A percentile compares a stretch with the other conserved stretches of the same genome.
Conservation (phyloP, 2,888 invertebrate species). For the Steinernema hermaphroditum region DNA sequence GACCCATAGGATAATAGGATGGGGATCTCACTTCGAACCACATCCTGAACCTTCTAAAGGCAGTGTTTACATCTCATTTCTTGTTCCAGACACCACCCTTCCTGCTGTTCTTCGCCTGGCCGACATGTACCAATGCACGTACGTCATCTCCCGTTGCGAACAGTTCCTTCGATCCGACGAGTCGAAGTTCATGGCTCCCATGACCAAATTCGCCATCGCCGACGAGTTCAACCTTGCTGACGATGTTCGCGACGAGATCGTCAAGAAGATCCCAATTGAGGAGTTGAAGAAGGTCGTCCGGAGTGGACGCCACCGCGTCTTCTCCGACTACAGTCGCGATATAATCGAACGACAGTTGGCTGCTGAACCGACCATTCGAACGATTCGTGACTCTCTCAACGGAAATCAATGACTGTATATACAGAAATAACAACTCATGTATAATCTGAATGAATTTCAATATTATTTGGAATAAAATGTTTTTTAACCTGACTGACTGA, state of each 20-base stretch:
- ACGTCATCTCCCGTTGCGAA: slow-evolving; percentile 17
- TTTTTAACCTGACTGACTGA: too few relatives aligned
- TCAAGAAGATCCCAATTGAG: slow-evolving; percentile 21
- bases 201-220: slow-evolving; percentile 23
- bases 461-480: too few relatives aligned
- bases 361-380: background rate
- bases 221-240: slow-evolving; percentile 25
- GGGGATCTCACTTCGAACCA: too few relatives aligned
- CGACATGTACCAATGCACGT: slow-evolving; percentile 28
- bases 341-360: slow-evolving; percentile 17
- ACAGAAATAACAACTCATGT: background rate
- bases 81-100: slow-evolving; percentile 1
- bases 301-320: slow-evolving; percentile 21
- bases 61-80: too few relatives aligned
- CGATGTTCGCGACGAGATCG: slow-evolving; percentile 23
- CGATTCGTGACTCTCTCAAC: background rate
- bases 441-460: too few relatives aligned
- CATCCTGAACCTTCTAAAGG: too few relatives aligned
- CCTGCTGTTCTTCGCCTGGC: slow-evolving; percentile 9
- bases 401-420: slow-evolving; percentile 3
- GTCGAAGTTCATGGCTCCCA: slow-evolving; percentile 14
- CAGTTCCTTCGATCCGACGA: slow-evolving; percentile 19
- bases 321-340: slow-evolving; percentile 19
- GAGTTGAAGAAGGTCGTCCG: slow-evolving; percentile 12
- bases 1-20: too few relatives aligned